phyloP scores from a whole-genome alignment of 2,797 vertebrate genomes.

The Chanos chanos region DNA sequence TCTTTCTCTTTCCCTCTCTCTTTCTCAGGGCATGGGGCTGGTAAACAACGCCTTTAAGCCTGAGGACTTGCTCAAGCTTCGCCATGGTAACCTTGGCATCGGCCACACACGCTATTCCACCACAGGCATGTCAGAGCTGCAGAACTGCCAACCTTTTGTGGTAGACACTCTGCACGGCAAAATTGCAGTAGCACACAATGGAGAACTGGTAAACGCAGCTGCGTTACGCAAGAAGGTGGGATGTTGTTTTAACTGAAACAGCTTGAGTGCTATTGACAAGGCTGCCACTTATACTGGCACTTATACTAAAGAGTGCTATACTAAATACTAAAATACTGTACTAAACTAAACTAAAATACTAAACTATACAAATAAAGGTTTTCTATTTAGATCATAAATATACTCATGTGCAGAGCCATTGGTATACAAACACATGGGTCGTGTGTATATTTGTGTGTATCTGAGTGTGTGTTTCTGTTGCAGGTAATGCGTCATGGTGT shows the following conservation, averaged over 20 bases:
- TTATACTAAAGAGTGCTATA: no score
- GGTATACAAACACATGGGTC: not conserved
- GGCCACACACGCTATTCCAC: slow-evolving; percentile 97
- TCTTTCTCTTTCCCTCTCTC: not conserved
- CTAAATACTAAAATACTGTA: no score
- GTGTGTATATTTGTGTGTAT: not conserved
- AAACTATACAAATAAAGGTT: no score
- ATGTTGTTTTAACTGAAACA: not conserved
- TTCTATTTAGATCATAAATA: no score
- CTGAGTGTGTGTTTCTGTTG: slow-evolving; percentile 8
- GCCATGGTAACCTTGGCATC: slow-evolving; percentile 90
- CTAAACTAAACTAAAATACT: no score
- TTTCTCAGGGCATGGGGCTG: slow-evolving; percentile 91
- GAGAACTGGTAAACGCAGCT: slow-evolving; percentile 88
- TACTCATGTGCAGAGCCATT: not conserved
- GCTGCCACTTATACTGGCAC: no score
- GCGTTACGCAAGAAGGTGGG: slow-evolving; percentile 84
- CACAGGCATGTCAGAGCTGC: slow-evolving; percentile 89
- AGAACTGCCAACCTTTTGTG: slow-evolving; percentile 98
- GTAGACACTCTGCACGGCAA: slow-evolving; percentile 96
- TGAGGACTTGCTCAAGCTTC: slow-evolving; percentile 88
- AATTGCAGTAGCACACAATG: slow-evolving; percentile 96
- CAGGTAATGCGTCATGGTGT: slow-evolving; percentile 96
- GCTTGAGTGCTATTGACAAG: not conserved
- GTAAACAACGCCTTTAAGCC: slow-evolving; percentile 87